Evolutionary conservation across 1,140 invertebrate species (phyloP).

Genomic region (Brachionus plicatilis): DNA sequence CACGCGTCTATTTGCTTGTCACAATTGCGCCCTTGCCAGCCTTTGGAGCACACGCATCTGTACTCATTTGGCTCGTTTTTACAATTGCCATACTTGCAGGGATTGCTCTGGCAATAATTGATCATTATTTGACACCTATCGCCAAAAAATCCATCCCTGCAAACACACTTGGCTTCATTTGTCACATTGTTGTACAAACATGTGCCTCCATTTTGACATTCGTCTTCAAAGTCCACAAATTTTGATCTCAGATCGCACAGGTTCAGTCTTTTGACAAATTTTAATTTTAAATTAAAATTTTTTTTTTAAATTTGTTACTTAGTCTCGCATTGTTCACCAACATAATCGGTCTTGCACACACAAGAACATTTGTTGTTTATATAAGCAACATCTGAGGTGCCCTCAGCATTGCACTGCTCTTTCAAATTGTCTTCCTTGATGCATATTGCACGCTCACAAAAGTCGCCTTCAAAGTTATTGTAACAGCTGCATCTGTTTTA

Average conservation of each 20-base stretch:
- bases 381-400: not conserved
- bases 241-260: conserved; percentile 27
- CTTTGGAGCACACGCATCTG: conserved; percentile 6
- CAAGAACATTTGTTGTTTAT: conserved; percentile 10
- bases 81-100: conserved; percentile 27
- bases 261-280: not conserved
- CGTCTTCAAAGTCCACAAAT: conserved; percentile 19
- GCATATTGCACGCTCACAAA: not conserved
- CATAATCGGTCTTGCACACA: not conserved
- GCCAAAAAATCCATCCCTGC: not conserved
- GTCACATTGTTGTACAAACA: conserved; percentile 12
- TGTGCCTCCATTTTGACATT: conserved; percentile 37
- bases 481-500: conserved; percentile 7
- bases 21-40: conserved; percentile 25
- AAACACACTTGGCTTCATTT: conserved; percentile 1
- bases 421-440: conserved; percentile 3
- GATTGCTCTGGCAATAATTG: conserved; percentile 6
- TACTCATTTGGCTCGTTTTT: not conserved
- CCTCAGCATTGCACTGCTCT: not conserved
- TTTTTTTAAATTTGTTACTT: not conserved
- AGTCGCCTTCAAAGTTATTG: conserved; percentile 4
- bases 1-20: conserved; percentile 51
- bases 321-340: not conserved
- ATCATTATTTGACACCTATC: conserved; percentile 10
- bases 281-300: not conserved